These are phyloP conservation scores for Caprella mutica DNA, from an alignment of 2,888 invertebrate genomes.

Conservation along the genomic window DNA sequence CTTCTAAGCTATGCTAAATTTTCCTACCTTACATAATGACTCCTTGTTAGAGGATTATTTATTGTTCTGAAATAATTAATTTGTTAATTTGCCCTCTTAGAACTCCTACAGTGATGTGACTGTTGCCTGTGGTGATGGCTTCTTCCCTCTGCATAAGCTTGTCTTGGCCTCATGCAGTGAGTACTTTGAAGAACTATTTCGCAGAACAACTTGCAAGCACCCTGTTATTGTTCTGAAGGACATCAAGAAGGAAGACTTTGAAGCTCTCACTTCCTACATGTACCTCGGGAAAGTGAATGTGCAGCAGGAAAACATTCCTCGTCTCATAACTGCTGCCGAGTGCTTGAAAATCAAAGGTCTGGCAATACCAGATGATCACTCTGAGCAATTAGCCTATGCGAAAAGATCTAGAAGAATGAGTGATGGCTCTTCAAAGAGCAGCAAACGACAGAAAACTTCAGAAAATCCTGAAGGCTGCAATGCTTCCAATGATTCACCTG, in stretches of 20 bases:
- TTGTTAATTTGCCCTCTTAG: too few relatives aligned
- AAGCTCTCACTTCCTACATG: constrained; percentile 30
- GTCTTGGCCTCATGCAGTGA: constrained; percentile 6
- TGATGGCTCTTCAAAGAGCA: too few relatives aligned
- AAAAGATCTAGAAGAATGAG: too few relatives aligned
- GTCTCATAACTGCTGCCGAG: constrained; percentile 31
- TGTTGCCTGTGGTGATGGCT: constrained; percentile 25
- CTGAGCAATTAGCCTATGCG: too few relatives aligned
- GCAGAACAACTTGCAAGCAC: constrained; percentile 28
- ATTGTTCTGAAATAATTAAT: too few relatives aligned
- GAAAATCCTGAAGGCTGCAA: too few relatives aligned
- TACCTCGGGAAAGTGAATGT: constrained; percentile 31
- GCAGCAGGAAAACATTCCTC: constrained; percentile 22
- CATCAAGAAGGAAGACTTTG: constrained; percentile 24
- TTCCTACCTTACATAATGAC: too few relatives aligned
- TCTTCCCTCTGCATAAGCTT: constrained; percentile 11
- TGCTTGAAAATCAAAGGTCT: constrained; percentile 29
- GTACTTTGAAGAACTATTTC: constrained; percentile 20
- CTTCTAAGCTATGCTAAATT: too few relatives aligned
- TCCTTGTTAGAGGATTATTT: too few relatives aligned
- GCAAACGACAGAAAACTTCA: too few relatives aligned
- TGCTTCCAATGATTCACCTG: too few relatives aligned
- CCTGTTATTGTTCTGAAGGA: constrained; percentile 31
- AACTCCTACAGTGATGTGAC: constrained; percentile 29
- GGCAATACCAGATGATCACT: constrained; percentile 29